Percentiles rank a stretch among this genome's conserved stretches.
These are phyloP conservation scores for Chaenogobius annularis DNA, from an alignment of 2,113 vertebrate genomes.

Conservation along the genomic window DNA sequence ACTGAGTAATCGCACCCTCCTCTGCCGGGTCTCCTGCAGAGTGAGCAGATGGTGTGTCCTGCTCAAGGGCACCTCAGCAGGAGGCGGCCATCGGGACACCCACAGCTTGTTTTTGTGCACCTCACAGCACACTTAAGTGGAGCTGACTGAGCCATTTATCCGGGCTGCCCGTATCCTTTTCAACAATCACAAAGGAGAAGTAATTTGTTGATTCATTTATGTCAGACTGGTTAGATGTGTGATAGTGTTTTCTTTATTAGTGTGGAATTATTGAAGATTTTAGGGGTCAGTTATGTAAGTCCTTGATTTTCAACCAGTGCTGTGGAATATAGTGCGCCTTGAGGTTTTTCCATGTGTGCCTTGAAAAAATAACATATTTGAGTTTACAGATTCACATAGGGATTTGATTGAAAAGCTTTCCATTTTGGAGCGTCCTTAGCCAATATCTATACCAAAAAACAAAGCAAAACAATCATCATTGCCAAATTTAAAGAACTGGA, in stretches of 20 bases:
- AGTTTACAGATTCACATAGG: no score
- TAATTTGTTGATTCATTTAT: neutral
- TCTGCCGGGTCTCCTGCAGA: neutral
- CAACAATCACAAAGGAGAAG: neutral
- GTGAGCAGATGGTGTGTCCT: neutral
- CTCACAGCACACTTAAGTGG: neutral
- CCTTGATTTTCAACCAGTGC: no score
- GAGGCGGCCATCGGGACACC: neutral
- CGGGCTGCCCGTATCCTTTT: neutral
- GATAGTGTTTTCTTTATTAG: neutral
- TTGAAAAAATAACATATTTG: no score
- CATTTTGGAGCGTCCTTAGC: no score
- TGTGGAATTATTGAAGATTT: neutral
- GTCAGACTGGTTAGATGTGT: neutral
- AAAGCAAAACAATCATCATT: no score
- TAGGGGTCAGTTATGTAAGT: neutral
- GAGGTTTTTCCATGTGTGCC: no score
- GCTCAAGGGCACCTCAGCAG: neutral
- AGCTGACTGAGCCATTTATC: slow-evolving; percentile 3
- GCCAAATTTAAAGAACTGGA: neutral
- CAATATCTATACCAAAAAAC: no score
- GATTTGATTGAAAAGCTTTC: no score
- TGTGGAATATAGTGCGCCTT: no score
- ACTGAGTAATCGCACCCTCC: neutral
- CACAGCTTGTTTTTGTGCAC: neutral